Percentiles rank a stretch among this genome's conserved stretches.
These are phyloP conservation scores for Phalacrocorax aristotelis DNA, from an alignment of 2,113 vertebrate species.

Conservation along the genomic window DNA sequence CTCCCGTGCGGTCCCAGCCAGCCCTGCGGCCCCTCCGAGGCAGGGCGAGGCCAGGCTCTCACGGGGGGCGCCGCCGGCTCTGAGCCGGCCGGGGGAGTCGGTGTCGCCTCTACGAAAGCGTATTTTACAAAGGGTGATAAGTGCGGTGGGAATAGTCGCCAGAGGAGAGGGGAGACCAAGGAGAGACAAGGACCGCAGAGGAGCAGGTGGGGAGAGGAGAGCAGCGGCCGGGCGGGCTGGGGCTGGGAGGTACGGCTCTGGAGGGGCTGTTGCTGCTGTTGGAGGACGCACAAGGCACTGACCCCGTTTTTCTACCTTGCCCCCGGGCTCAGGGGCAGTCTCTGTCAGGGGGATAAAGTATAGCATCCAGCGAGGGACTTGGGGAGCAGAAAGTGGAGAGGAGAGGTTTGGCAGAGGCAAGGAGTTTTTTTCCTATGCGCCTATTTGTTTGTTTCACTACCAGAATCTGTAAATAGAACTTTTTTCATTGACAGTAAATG, in stretches of 20 bases:
- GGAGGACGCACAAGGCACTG: not conserved
- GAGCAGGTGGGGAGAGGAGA: not conserved
- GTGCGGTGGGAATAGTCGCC: fast-evolving
- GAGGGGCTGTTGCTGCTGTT: not conserved
- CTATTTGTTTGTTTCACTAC: not conserved
- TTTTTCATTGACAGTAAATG: not conserved
- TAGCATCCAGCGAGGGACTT: fast-evolving
- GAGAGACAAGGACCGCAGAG: fast-evolving
- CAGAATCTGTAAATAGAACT: not conserved
- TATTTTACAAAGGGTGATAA: fast-evolving
- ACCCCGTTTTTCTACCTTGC: not conserved
- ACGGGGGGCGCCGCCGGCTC: fast-evolving
- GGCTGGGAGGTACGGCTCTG: not conserved
- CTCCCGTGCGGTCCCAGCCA: no score
- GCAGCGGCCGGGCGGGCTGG: not conserved
- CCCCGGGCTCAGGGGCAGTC: not conserved
- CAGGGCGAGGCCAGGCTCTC: fast-evolving
- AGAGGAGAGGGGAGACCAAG: not conserved
- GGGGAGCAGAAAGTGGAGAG: not conserved
- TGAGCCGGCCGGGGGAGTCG: fast-evolving
- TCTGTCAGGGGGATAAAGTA: no score
- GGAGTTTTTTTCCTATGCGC: not conserved
- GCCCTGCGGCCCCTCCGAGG: fast-evolving
- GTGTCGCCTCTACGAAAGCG: fast-evolving
- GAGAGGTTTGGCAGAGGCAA: not conserved